Percentiles rank a stretch among this genome's conserved stretches.
phyloP scores from a whole-genome alignment of 2,113 vertebrate genomes.

The Forbesichthys agassizii region DNA sequence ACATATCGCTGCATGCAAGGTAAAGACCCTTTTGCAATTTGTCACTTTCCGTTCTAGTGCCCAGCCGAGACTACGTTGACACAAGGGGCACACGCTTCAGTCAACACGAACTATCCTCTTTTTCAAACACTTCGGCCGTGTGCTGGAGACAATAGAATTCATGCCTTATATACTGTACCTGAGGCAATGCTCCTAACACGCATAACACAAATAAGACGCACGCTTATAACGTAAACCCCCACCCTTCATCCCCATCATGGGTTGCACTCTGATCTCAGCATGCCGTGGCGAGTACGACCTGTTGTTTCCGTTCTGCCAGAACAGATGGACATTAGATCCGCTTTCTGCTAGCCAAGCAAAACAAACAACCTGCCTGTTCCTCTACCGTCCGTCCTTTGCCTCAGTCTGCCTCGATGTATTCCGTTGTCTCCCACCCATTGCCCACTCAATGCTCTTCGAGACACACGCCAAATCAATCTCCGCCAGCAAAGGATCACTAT shows the following conservation, averaged over 20 bases:
- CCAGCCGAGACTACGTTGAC: constrained; percentile 33
- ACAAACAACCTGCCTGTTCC: constrained; percentile 48
- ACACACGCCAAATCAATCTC: constrained; percentile 37
- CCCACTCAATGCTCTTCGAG: constrained; percentile 44
- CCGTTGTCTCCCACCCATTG: constrained; percentile 22
- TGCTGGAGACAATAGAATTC: constrained; percentile 48
- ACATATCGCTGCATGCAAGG: constrained; percentile 60
- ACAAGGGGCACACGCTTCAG: constrained; percentile 28
- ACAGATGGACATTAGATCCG: constrained; percentile 70
- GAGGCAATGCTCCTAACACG: constrained; percentile 49
- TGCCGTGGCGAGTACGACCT: constrained; percentile 51
- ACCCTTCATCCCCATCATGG: constrained; percentile 35
- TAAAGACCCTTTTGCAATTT: constrained; percentile 32
- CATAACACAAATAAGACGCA: constrained; percentile 15
- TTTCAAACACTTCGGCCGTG: constrained; percentile 39
- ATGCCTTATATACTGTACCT: constrained; percentile 50
- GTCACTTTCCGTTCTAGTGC: constrained; percentile 51
- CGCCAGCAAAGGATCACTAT: constrained; percentile 30
- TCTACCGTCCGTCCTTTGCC: constrained; percentile 22
- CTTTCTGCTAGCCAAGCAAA: constrained; percentile 55
- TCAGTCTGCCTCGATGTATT: constrained; percentile 40
- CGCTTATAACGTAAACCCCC: constrained; percentile 39
- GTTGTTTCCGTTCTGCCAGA: constrained; percentile 67
- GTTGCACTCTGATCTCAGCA: constrained; percentile 55
- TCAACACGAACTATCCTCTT: constrained; percentile 18